phyloP scores from a whole-genome alignment of 2,888 invertebrate genomes.

The Lasioglossum vierecki region DNA sequence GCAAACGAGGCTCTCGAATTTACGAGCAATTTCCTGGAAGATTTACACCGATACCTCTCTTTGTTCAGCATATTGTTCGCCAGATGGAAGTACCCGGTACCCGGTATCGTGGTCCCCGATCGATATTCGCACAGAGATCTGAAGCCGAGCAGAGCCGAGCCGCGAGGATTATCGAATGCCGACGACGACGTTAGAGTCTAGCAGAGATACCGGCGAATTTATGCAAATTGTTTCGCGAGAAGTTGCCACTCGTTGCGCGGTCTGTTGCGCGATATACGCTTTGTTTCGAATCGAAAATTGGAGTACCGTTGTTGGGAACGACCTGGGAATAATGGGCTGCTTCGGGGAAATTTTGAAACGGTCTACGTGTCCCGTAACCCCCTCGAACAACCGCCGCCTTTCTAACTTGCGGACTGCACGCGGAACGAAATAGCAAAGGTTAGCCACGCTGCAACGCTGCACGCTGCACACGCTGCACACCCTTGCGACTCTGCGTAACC shows the following conservation, averaged over 20 bases:
- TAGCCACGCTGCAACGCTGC: conserved; percentile 63
- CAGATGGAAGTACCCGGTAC: neutral
- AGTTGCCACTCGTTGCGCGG: neutral
- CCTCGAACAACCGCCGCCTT: conserved; percentile 47
- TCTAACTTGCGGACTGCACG: conserved; percentile 52
- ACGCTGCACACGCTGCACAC: conserved; percentile 18
- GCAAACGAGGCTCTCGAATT: conserved; percentile 20
- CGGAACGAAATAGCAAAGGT: conserved; percentile 74
- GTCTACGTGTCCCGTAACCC: neutral
- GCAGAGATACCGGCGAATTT: conserved; percentile 4
- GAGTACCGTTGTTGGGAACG: neutral
- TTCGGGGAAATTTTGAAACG: conserved; percentile 53
- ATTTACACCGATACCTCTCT: conserved; percentile 19
- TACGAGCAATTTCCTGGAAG: conserved; percentile 22
- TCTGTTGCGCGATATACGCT: neutral
- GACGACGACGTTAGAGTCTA: neutral
- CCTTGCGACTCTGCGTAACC: conserved; percentile 62
- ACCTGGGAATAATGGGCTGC: conserved; percentile 32
- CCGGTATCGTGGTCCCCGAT: neutral
- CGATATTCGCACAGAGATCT: conserved; percentile 27
- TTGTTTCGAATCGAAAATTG: conserved; percentile 12
- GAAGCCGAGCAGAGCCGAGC: neutral
- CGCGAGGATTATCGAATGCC: neutral
- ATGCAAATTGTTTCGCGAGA: conserved; percentile 37
- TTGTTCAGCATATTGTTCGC: conserved; percentile 14